A percentile compares a stretch with the other conserved stretches of the same genome.
Evolutionary conservation across 2,888 invertebrate genomes (phyloP).

Genomic region (Agrochola macilenta): DNA sequence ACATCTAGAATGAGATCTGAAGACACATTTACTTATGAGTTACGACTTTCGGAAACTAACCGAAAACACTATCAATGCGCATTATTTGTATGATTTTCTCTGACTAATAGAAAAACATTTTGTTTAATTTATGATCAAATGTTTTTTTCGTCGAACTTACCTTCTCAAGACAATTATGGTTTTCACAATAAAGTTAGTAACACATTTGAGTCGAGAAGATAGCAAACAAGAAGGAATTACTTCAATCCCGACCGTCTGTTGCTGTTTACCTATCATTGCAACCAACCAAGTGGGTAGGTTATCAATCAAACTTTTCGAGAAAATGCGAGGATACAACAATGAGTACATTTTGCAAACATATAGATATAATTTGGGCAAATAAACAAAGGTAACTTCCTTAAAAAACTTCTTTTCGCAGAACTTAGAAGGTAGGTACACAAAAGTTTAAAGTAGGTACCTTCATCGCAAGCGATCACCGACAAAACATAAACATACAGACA

Average conservation of each 20-base stretch:
- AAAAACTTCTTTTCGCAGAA: background rate
- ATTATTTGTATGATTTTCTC: background rate
- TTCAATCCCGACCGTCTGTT: background rate
- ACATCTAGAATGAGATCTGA: background rate
- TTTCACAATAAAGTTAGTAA: background rate
- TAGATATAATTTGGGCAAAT: too few species aligned
- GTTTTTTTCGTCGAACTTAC: background rate
- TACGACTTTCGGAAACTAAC: background rate
- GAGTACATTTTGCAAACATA: background rate
- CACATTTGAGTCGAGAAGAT: background rate
- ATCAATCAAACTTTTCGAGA: background rate
- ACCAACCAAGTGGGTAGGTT: conserved; percentile 11
- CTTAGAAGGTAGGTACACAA: background rate
- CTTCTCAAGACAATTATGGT: background rate
- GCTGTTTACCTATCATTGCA: background rate
- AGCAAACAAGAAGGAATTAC: background rate
- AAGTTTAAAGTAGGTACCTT: background rate
- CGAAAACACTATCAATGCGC: background rate
- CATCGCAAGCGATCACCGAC: background rate
- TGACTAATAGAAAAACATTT: background rate
- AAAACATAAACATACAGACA: conserved; percentile 14
- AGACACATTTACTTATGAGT: background rate
- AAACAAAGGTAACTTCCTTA: too few species aligned
- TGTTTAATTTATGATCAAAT: background rate
- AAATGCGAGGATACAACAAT: background rate